Base-by-base conservation (phyloP, 2,113 vertebrate species). In the Ceyx melanurus region DNA sequence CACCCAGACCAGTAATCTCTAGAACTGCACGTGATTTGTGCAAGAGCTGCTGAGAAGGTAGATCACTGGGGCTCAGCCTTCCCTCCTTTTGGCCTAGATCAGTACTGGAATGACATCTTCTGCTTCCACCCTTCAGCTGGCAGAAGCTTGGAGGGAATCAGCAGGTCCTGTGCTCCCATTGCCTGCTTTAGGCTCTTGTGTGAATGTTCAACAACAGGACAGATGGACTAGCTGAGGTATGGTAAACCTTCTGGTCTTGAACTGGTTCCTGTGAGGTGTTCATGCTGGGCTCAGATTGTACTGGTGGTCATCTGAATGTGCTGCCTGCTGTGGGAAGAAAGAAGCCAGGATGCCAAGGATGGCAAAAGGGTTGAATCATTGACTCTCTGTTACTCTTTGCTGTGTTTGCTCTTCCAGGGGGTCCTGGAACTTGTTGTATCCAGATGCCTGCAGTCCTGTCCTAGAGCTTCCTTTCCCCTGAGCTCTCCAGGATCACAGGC, bases 201-300 rank as follows among this genome's bases (percentile, higher is more conserved):
- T 53, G 64, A n/a, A 8, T 43, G 23, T 22, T 71, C 29, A 14
- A 6, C 13, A 23, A 3, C 15, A 16, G 15, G 9, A 37, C 4
- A 0, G 29, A 2, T 0, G 3, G 12, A 33, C 11, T 14, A 56
- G 45, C 1, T 40, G 28, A n/a, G 18, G 16, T n/a, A 11, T 5
- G 15, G 20, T 22, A 20, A 72, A 25, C 37, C 11, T n/a, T 25
- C 15, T 0, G 3, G 13, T 29, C 46, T 45, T n/a, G 11, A 71
- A 5, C 12, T 5, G 45, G 28, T 60, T 76, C 16, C 19, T 1
- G 1, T 11, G 21, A 53, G 33, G 16, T 9, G 7, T 43, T 57
- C 16, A 6, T 11, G 33, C 51, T 23, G 37, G 29, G 40, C 33
- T 18, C 23, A 58, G 46, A 53, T 70, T 0, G 1, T 43, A 3